Conservation (phyloP, 1,140 invertebrate species). For the Sarcophaga peregrina region DNA sequence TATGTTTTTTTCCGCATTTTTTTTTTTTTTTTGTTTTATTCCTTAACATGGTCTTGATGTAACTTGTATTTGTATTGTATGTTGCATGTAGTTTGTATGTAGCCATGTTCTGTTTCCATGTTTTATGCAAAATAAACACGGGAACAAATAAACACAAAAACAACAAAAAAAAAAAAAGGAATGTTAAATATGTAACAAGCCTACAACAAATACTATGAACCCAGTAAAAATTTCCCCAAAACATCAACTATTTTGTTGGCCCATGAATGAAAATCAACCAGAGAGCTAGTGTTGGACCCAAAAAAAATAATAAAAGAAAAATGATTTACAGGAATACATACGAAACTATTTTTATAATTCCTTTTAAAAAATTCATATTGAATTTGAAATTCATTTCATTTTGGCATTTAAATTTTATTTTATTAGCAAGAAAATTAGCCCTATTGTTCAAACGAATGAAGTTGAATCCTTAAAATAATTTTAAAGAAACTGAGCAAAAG, state of each 20-base stretch:
- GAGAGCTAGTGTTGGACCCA: neutral
- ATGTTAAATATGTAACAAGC: neutral
- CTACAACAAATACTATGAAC: neutral
- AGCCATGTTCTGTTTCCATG: neutral
- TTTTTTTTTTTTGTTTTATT: too few relatives aligned
- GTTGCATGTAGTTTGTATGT: neutral
- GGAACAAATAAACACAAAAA: neutral
- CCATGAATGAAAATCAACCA: neutral
- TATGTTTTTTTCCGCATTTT: too few relatives aligned
- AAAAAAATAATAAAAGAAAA: neutral
- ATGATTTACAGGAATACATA: neutral
- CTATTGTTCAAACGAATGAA: too few relatives aligned
- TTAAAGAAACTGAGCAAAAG: too few relatives aligned
- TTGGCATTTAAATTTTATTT: neutral
- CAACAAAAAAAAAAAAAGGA: neutral
- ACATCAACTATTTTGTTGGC: conserved; percentile 19
- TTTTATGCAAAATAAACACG: conserved; percentile 10
- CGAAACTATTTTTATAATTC: too few relatives aligned
- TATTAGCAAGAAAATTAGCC: too few relatives aligned
- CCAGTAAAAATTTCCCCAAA: neutral
- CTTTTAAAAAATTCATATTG: neutral
- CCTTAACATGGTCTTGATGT: conserved; percentile 21
- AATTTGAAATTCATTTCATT: conserved; percentile 5
- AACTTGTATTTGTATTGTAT: conserved; percentile 6
- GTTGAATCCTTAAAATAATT: too few relatives aligned